These are phyloP conservation scores for Calameuta filiformis DNA, from an alignment of 2,888 invertebrate genomes.

Conservation along the genomic window DNA sequence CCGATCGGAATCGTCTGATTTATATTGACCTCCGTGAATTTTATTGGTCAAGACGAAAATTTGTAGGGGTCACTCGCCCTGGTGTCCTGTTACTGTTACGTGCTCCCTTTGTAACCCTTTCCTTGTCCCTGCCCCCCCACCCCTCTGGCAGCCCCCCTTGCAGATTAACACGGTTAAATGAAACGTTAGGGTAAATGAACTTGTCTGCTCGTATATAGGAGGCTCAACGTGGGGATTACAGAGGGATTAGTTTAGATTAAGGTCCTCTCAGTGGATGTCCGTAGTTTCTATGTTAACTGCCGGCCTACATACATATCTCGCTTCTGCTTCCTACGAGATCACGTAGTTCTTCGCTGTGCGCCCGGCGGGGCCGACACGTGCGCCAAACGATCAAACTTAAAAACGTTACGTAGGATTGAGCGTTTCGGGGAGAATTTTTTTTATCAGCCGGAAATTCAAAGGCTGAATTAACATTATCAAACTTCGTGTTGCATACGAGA, in stretches of 20 bases:
- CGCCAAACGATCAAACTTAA: conserved; percentile 7
- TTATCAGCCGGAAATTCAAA: neutral
- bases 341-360: conserved; percentile 15
- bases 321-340: conserved; percentile 29
- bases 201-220: conserved; percentile 25
- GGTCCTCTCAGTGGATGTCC: conserved; percentile 47
- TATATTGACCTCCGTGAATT: neutral
- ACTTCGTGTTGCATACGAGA: neutral
- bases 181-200: conserved; percentile 41
- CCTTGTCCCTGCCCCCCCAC: neutral
- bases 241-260: conserved; percentile 60
- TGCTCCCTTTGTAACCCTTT: neutral
- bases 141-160: neutral
- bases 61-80: conserved; percentile 18
- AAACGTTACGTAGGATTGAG: neutral
- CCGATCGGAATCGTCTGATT: neutral
- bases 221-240: conserved; percentile 46
- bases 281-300: conserved; percentile 58
- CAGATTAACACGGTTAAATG: conserved; percentile 39
- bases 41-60: conserved; percentile 30
- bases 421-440: neutral
- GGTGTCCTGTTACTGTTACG: neutral
- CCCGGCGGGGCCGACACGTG: neutral
- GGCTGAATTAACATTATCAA: neutral
- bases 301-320: conserved; percentile 52